Percentiles rank a stretch among this genome's conserved stretches.
Evolutionary conservation across 2,888 invertebrate genomes (phyloP).

Genomic region (Nomada fabriciana): DNA sequence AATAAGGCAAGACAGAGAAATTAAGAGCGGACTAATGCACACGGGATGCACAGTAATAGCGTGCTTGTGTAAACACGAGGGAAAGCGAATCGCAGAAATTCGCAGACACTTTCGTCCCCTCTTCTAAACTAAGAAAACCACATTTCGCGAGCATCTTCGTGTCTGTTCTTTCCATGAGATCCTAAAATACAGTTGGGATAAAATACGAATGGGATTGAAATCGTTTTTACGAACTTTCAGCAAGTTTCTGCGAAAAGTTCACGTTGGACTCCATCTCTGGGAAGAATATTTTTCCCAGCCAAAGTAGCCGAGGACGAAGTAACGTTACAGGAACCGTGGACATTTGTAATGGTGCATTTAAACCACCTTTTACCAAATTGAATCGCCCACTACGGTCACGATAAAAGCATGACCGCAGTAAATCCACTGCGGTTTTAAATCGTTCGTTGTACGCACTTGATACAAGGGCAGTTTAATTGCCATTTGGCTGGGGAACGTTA

Average conservation of each 20-base stretch:
- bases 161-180: conserved; percentile 25
- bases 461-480: too few relatives aligned
- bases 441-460: too few relatives aligned
- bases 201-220: too few relatives aligned
- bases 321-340: too few relatives aligned
- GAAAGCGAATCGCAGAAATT: conserved; percentile 39
- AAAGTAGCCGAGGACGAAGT: too few relatives aligned
- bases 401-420: not conserved
- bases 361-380: conserved; percentile 29
- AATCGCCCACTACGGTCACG: conserved; percentile 17
- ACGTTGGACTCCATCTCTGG: too few relatives aligned
- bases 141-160: conserved; percentile 45
- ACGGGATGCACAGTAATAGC: conserved; percentile 31
- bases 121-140: conserved; percentile 10
- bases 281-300: too few relatives aligned
- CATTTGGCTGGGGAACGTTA: too few relatives aligned
- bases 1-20: conserved; percentile 1
- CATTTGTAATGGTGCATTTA: not conserved
- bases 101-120: conserved; percentile 3
- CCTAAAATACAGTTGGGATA: not conserved
- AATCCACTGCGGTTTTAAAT: too few relatives aligned
- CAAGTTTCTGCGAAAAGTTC: too few relatives aligned
- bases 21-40: conserved; percentile 13
- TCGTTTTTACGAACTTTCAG: too few relatives aligned
- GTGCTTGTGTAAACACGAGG: conserved; percentile 21